A percentile compares a stretch with the other conserved stretches of the same genome.
These are phyloP conservation scores for Piprites chloris DNA, from an alignment of 2,113 vertebrate species.

Conservation along the genomic window DNA sequence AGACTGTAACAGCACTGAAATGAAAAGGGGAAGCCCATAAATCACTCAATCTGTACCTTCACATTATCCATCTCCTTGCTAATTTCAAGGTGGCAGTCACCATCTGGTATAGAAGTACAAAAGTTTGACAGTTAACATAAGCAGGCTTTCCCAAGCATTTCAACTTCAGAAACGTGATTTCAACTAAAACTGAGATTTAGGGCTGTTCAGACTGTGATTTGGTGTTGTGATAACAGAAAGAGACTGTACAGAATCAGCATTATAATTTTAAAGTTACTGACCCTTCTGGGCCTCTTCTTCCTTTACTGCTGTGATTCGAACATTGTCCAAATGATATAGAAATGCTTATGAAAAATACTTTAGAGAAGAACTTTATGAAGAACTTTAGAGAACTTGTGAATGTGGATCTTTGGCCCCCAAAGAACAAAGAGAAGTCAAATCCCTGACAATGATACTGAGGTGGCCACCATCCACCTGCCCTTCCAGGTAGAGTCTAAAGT, in stretches of 20 bases:
- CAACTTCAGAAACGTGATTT: neutral
- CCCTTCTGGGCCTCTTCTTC: neutral
- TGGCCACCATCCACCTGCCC: neutral
- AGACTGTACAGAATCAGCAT: neutral
- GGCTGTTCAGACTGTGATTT: neutral
- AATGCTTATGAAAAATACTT: neutral
- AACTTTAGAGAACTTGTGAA: neutral
- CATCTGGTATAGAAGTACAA: neutral
- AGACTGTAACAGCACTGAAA: slow-evolving; percentile 28
- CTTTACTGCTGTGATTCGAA: neutral
- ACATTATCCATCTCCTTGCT: neutral
- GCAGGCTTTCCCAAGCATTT: neutral
- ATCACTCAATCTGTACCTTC: slow-evolving; percentile 37
- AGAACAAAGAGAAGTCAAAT: neutral
- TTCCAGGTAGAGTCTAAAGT: neutral
- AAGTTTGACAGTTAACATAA: neutral
- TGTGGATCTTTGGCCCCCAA: neutral
- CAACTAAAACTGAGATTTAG: neutral
- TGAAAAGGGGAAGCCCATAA: slow-evolving; percentile 50
- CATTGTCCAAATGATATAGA: neutral
- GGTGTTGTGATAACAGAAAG: neutral
- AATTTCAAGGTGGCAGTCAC: slow-evolving; percentile 24
- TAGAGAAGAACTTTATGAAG: neutral
- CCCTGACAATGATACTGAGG: neutral
- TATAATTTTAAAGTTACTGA: neutral